phyloP scores from a whole-genome alignment of 2,113 vertebrate species.

The Ceyx cyanopectus region DNA sequence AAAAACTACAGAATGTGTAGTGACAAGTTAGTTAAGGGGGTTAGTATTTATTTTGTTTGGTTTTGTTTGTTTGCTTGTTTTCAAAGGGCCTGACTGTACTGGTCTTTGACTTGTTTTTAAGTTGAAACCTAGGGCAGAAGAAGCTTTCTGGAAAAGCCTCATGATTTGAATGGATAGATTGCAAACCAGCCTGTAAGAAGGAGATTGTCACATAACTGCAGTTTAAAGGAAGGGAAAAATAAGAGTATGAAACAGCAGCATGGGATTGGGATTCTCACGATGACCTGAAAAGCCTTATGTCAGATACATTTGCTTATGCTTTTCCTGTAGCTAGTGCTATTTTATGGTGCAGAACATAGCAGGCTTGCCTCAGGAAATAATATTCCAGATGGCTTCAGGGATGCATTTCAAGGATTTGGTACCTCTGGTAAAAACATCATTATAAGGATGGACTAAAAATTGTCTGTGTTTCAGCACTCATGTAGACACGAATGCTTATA shows the following conservation, averaged over 20 bases:
- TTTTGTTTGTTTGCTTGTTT: background rate
- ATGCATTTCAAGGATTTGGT: background rate
- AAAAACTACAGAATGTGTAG: background rate
- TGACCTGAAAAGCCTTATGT: background rate
- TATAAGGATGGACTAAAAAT: background rate
- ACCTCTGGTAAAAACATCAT: background rate
- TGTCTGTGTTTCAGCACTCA: background rate
- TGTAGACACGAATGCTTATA: background rate
- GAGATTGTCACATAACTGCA: background rate
- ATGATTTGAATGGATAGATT: background rate
- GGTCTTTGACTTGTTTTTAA: background rate
- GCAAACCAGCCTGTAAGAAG: background rate
- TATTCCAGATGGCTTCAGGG: background rate
- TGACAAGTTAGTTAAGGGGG: background rate
- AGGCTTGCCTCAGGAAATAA: background rate
- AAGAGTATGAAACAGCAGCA: background rate
- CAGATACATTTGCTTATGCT: background rate
- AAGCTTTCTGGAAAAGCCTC: background rate
- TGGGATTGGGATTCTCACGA: background rate
- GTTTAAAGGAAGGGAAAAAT: background rate
- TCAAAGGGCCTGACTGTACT: background rate
- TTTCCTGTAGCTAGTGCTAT: background rate
- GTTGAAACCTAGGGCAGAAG: background rate
- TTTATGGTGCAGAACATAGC: background rate
- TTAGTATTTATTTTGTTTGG: fast-evolving